Percentiles rank a stretch among this genome's conserved stretches.
phyloP scores from a whole-genome alignment of 2,113 vertebrate species.

The Catharus minimus region DNA sequence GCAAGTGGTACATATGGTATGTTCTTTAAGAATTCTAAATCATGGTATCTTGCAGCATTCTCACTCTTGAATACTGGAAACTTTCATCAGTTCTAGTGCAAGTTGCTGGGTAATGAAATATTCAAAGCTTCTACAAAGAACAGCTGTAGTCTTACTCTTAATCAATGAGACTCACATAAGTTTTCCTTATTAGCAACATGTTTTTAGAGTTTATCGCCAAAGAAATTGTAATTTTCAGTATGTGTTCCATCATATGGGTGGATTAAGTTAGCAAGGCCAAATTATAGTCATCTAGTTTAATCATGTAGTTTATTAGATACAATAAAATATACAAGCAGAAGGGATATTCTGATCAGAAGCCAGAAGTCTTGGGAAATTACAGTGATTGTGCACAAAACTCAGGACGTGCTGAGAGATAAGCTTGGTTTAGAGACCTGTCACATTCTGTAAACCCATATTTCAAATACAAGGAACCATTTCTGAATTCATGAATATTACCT shows the following conservation, averaged over 20 bases:
- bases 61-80: background rate
- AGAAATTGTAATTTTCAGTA: constrained; percentile 14
- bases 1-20: background rate
- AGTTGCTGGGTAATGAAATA: background rate
- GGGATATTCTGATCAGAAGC: constrained; percentile 13
- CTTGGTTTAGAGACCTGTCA: constrained; percentile 58
- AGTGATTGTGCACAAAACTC: constrained; percentile 5
- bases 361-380: constrained; percentile 54
- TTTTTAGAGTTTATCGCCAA: background rate
- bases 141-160: background rate
- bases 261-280: background rate
- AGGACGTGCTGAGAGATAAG: constrained; percentile 7
- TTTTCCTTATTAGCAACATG: background rate
- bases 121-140: background rate
- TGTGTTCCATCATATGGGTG: background rate
- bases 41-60: background rate
- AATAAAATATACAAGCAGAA: constrained; percentile 31
- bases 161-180: background rate
- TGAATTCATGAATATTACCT: constrained; percentile 22
- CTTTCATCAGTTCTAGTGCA: background rate
- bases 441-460: constrained; percentile 56
- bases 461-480: background rate
- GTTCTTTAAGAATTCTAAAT: background rate
- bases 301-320: constrained; percentile 17
- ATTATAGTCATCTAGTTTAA: constrained; percentile 1